phyloP scores from a whole-genome alignment of 2,113 vertebrate genomes.

The Nothobranchius furzeri region DNA sequence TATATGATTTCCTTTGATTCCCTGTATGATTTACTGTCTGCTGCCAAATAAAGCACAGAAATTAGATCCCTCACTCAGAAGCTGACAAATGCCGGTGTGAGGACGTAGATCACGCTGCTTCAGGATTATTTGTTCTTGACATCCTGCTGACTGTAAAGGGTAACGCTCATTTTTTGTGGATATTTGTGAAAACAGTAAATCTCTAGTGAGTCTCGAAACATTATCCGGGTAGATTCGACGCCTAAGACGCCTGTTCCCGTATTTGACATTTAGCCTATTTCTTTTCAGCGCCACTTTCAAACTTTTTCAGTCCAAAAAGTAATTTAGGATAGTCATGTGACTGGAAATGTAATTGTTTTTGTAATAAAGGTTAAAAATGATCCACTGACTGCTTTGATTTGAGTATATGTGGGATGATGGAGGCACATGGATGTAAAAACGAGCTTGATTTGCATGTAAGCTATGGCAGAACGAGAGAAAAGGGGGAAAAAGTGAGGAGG shows the following conservation, averaged over 20 bases:
- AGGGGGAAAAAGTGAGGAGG: neutral
- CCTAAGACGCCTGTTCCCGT: constrained; percentile 1
- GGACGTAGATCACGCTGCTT: constrained; percentile 21
- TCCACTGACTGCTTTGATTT: neutral
- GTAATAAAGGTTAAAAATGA: constrained; percentile 20
- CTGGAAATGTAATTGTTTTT: constrained; percentile 14
- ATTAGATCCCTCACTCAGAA: constrained; percentile 55
- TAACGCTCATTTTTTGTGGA: constrained; percentile 20
- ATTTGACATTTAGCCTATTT: constrained; percentile 1
- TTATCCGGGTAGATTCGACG: constrained; percentile 3
- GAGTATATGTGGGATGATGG: neutral
- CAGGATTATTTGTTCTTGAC: constrained; percentile 38
- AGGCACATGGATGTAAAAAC: neutral
- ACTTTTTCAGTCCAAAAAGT: neutral
- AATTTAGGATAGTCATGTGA: constrained; percentile 9
- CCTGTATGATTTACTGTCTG: constrained; percentile 75
- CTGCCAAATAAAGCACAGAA: constrained; percentile 76
- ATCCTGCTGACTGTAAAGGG: constrained; percentile 29
- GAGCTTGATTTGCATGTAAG: constrained; percentile 31
- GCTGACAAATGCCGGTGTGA: constrained; percentile 19
- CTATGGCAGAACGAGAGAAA: constrained; percentile 16
- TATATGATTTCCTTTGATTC: constrained; percentile 77
- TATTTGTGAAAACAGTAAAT: constrained; percentile 23
- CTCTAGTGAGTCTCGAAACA: constrained; percentile 9
- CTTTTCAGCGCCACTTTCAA: neutral